Evolutionary conservation across 2,113 vertebrate genomes (phyloP), one percentile per base, ranked within the genome.

Genomic region (Crotalus tigris): DNA sequence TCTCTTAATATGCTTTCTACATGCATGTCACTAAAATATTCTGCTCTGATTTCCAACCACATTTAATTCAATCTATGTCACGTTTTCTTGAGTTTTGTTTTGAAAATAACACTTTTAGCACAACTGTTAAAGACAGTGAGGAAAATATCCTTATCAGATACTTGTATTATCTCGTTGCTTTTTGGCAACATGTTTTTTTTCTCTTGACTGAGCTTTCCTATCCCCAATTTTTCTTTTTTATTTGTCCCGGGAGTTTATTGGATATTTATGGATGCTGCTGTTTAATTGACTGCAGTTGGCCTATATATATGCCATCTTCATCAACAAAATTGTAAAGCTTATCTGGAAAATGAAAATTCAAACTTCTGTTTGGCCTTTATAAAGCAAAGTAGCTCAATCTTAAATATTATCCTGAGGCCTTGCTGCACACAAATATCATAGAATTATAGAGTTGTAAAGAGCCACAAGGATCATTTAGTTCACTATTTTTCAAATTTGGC

Each of bases 1-100:
- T 2, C 24, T 0, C 1, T 49, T 12, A 49, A 0, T 3, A 6
- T 1, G 23, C 19, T 55, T 19, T 7, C 75, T 49, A 17, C 26
- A 6, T 15, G 39, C 29, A 12, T 19, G 0, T 24, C 64, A 64
- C 58, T 49, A 64, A 46, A 44, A 88, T 17, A 29, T 46, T 6
- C 89, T 59, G 24, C 44, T 21, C 46, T 64, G 57, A 44, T 33
- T 59, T 39, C 21, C 33, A 39, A 12, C 19, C 9, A 54, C 23
- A 12, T 21, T 53, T 11, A 54, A 87, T 12, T 44, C 21, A 23
- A 17, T 57, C 88, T 44, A 24, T 26, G 54, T 33, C 88, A 11
- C 3, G 57, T 89, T 39, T 33, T 89, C n/a, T 33, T 17, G 29
- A 5, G n/a, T 4, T 85, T 58, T 5, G n/a, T 11, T 39, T 23